These are phyloP conservation scores for Peromyscus melanophrys DNA, from an alignment of 2,797 vertebrate genomes.

Conservation along the genomic window DNA sequence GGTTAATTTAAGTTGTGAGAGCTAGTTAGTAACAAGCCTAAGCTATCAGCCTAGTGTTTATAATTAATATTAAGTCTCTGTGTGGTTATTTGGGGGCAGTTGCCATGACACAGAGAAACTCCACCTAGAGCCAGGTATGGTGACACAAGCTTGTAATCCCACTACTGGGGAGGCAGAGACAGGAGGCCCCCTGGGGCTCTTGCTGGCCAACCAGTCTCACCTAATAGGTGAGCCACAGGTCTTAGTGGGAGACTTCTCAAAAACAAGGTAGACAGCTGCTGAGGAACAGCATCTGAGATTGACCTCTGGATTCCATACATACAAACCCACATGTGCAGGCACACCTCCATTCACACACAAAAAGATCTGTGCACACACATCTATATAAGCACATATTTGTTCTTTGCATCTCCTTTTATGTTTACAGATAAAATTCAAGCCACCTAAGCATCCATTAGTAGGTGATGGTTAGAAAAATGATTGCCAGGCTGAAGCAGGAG, in stretches of 20 bases:
- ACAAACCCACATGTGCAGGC: background rate
- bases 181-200: background rate
- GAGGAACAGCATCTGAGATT: background rate
- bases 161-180: background rate
- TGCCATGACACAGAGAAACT: too few relatives aligned
- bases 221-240: background rate
- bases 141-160: background rate
- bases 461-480: background rate
- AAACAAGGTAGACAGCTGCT: background rate
- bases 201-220: background rate
- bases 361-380: background rate
- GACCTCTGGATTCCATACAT: background rate
- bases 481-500: background rate
- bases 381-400: background rate
- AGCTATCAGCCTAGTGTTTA: background rate
- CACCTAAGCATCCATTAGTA: conserved; percentile 29
- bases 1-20: background rate
- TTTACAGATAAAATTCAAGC: conserved; percentile 59
- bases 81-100: background rate
- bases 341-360: background rate
- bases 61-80: background rate
- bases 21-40: background rate
- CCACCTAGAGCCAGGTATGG: background rate
- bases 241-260: background rate
- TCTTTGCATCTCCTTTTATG: conserved; percentile 43